Percentiles rank a stretch among this genome's conserved stretches.
Conservation (phyloP, 2,888 invertebrate genomes). For the Thumatha senex region DNA sequence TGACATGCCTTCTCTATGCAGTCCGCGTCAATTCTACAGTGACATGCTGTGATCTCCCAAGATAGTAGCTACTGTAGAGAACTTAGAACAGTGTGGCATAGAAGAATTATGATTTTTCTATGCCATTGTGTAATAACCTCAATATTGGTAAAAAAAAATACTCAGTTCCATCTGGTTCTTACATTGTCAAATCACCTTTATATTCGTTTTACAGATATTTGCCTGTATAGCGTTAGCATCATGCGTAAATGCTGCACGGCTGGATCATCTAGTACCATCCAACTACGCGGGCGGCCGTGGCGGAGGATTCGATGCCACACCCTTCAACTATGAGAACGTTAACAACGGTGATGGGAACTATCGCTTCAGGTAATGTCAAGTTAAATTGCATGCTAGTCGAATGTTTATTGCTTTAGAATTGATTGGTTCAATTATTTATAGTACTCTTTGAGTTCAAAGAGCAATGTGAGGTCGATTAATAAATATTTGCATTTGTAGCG, state of each 20-base stretch:
- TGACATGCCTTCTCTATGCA: too few species aligned
- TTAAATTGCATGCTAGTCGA: slow-evolving; percentile 19
- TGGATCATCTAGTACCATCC: slow-evolving; percentile 63
- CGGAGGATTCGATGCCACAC: slow-evolving; percentile 56
- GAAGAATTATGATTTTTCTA: too few species aligned
- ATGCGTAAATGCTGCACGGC: slow-evolving; percentile 52
- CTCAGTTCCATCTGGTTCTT: too few species aligned
- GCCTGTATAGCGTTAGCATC: slow-evolving; percentile 47
- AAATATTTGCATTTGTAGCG: background rate
- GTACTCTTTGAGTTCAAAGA: slow-evolving; percentile 57
- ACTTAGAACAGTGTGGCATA: too few species aligned
- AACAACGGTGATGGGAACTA: slow-evolving; percentile 87
- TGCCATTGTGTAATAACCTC: too few species aligned
- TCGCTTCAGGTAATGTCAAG: slow-evolving; percentile 80
- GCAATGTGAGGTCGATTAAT: background rate
- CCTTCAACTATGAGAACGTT: slow-evolving; percentile 83
- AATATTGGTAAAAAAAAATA: too few species aligned
- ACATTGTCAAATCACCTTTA: too few species aligned
- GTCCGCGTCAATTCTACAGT: too few species aligned
- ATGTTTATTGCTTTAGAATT: slow-evolving; percentile 31
- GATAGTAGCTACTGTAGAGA: too few species aligned
- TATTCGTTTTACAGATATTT: slow-evolving; percentile 47
- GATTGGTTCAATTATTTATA: slow-evolving; percentile 56
- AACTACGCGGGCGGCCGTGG: slow-evolving; percentile 52
- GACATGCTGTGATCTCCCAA: too few species aligned